Percentiles rank a stretch among this genome's conserved stretches.
Conservation (phyloP, 2,888 invertebrate genomes). For the Lasius fuliginosus region DNA sequence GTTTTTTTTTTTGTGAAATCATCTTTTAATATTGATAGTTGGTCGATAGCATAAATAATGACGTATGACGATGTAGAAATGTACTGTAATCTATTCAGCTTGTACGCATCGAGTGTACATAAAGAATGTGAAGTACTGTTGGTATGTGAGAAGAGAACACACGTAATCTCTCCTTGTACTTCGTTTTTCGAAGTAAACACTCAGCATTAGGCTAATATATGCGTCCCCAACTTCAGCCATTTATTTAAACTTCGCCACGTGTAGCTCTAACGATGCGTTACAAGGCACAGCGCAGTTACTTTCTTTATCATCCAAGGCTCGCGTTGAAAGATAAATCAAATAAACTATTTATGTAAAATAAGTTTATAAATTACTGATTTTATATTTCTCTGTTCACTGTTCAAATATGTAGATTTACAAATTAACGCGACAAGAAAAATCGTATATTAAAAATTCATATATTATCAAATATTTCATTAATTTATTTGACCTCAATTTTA, state of each 20-base stretch:
- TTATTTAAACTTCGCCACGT: slow-evolving; percentile 27
- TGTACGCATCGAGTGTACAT: slow-evolving; percentile 30
- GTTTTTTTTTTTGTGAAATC: background rate
- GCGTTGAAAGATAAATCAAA: background rate
- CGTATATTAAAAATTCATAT: background rate
- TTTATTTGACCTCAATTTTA: background rate
- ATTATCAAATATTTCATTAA: background rate
- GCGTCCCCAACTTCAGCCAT: slow-evolving; percentile 6
- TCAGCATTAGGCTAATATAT: slow-evolving; percentile 39
- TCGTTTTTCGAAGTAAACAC: slow-evolving; percentile 34
- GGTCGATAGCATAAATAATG: background rate
- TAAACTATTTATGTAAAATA: slow-evolving; percentile 4
- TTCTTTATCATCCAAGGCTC: background rate
- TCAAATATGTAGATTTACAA: slow-evolving; percentile 1
- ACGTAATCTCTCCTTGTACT: slow-evolving; percentile 18
- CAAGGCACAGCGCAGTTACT: slow-evolving; percentile 2
- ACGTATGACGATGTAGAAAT: slow-evolving; percentile 18
- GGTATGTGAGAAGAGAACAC: slow-evolving; percentile 32
- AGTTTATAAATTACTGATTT: slow-evolving; percentile 4
- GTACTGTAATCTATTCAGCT: slow-evolving; percentile 34
- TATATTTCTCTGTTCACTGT: background rate
- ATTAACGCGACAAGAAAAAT: background rate
- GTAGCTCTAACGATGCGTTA: slow-evolving; percentile 20
- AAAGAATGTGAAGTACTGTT: slow-evolving; percentile 23
- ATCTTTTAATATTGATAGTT: slow-evolving; percentile 2